Base-by-base conservation (phyloP, 1,140 invertebrate genomes). In the Achroia grisella region DNA sequence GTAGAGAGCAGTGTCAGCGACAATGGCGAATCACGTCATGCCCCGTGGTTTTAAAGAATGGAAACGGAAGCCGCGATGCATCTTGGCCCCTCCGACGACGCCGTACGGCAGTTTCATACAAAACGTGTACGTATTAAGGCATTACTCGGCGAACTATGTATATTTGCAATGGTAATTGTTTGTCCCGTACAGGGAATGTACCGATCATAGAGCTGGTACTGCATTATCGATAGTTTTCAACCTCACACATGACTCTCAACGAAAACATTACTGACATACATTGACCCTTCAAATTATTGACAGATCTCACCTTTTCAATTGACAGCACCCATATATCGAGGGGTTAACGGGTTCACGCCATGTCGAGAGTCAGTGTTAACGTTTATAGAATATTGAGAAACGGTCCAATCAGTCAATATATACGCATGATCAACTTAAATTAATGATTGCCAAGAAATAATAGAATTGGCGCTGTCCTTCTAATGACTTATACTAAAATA, bases 1-100 rank as follows among this genome's bases (percentile, higher is more conserved):
- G 71, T 71, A 59, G 52, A 50, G 49, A 49, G 55, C 60, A 58
- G 55, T 62, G 56, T 40, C 44, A 44, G 50, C 56, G 57, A 73
- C 72, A 74, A 76, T 72, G 52, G 68, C 61, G 62, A 66, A 61
- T 66, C 57, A 56, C 65, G 68, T 70, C 68, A 73, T 63, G 65
- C 56, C 33, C 56, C 51, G 56, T 67, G 66, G 53, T 64, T 70
- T 63, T 65, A 62, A 75, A 67, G 65, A 70, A 71, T 65, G 59
- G 52, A 74, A 78, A 68, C 74, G 70, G 71, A 75, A 73, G 60
- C 55, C 61, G 57, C 55, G 56, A 35, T 39, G 41, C 52, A 51
- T 58, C 62, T 63, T 64, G 31, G 45, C 45, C 43, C 39, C 43
- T 52, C 50, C 53, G 43, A 39, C 43, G 44, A 36, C 27, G 35